Evolutionary conservation across 2,113 vertebrate genomes (phyloP), one percentile per base, ranked within the genome.

Genomic region (Ibidorhyncha struthersii): DNA sequence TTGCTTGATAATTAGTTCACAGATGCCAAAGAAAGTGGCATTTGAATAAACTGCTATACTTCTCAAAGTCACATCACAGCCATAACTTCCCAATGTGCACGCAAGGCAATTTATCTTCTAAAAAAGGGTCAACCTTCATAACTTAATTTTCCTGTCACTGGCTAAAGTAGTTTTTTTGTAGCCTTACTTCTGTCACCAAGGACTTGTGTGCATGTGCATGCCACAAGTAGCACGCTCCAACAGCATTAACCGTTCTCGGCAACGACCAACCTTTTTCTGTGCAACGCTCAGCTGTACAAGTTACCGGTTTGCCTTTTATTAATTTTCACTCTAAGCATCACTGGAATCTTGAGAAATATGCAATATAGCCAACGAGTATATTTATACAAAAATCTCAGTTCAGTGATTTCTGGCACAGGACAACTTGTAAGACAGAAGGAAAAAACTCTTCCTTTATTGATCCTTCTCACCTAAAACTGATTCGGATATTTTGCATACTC

Each of bases 191-290:
- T 18, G n/a, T 32, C 55, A 55, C 1, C 1, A 36, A 41, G 49
- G 62, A 21, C 2, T 3, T 3, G 12, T 20, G 41, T 11, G 53
- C 50, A 34, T 0, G 15, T 3, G 52, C 19, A 17, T 1, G 10
- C 49, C 26, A 4, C 23, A 10, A 26, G 47, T 1, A 10, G 23
- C 18, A 12, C 1, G 6, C 53, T 82, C 25, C 72, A 58, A 12
- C 6, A 67, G 41, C 66, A 25, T 2, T 22, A 9, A 12, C 30
- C 52, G 49, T 11, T 49, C 80, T 36, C 71, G 70, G 58, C 67
- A 59, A 7, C 1, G 21, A n/a, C 47, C 36, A 2, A 8, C n/a
- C 38, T 43, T 1, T 9, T 10, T 8, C 40, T 6, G 10, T 13
- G 41, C 65, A 27, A 20, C 1, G 7, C 30, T 23, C 52, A 65